phyloP scores from a whole-genome alignment of 1,140 invertebrate species.

The Drosophila jambulina region DNA sequence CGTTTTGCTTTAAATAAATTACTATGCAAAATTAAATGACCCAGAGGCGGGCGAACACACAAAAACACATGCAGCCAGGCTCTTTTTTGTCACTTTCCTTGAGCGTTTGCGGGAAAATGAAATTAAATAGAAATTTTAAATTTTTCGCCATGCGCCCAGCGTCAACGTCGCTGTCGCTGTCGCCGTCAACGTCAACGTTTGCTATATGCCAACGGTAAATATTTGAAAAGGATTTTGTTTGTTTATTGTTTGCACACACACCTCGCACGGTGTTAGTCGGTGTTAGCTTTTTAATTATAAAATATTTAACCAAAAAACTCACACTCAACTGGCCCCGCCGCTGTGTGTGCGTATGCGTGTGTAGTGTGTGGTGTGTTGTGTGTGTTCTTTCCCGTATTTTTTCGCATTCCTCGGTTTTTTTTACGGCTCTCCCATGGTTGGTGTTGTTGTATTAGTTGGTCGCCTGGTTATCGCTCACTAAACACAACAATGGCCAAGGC shows the following conservation, averaged over 20 bases:
- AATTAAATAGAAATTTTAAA: conserved; percentile 71
- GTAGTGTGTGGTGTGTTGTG: conserved; percentile 1
- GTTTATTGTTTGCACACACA: conserved; percentile 85
- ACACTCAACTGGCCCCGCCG: conserved; percentile 65
- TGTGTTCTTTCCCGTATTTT: conserved; percentile 32
- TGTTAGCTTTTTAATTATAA: conserved; percentile 85
- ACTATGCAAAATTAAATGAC: conserved; percentile 84
- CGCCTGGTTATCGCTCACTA: conserved; percentile 71
- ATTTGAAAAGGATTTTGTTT: conserved; percentile 85
- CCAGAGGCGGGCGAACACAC: conserved; percentile 66
- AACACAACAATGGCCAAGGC: conserved; percentile 77
- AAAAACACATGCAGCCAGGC: background rate
- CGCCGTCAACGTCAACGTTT: conserved; percentile 50
- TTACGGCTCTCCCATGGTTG: conserved; percentile 4
- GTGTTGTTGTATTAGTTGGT: conserved; percentile 57
- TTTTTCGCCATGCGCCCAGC: conserved; percentile 50
- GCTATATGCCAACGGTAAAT: conserved; percentile 83
- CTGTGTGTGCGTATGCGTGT: conserved; percentile 6
- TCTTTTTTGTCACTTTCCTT: conserved; percentile 42
- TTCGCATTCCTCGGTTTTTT: conserved; percentile 29
- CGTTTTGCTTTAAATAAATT: conserved; percentile 78
- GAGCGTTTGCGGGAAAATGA: conserved; percentile 53
- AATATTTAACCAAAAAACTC: conserved; percentile 85
- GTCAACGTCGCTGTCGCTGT: conserved; percentile 32
- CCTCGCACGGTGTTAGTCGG: conserved; percentile 83